A percentile compares a stretch with the other conserved stretches of the same genome.
phyloP scores from a whole-genome alignment of 2,113 vertebrate species.

The Anas platyrhynchos region DNA sequence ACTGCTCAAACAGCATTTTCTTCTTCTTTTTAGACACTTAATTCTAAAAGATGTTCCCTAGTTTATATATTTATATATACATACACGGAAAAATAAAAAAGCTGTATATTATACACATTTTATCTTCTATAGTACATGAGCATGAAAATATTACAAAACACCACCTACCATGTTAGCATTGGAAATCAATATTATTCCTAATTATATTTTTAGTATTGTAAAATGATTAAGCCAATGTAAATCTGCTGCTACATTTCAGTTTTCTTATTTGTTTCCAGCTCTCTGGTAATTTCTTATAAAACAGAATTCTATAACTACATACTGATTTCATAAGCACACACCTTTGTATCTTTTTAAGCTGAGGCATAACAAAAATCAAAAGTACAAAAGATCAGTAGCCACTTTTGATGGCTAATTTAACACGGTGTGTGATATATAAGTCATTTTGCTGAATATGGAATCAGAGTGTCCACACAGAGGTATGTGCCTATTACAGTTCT shows the following conservation, averaged over 20 bases:
- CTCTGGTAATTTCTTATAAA: background rate
- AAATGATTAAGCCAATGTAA: background rate
- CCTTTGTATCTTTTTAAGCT: rapidly evolving
- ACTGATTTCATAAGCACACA: background rate
- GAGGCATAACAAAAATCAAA: background rate
- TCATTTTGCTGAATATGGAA: background rate
- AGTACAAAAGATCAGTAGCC: background rate
- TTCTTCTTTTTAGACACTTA: background rate
- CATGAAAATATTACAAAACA: background rate
- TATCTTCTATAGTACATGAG: too few relatives aligned
- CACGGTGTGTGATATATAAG: background rate
- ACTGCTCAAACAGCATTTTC: background rate
- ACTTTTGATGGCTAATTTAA: background rate
- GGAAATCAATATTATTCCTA: background rate
- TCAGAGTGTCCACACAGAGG: background rate
- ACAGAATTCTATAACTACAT: background rate
- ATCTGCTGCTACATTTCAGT: background rate
- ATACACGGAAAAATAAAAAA: background rate
- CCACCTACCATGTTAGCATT: background rate
- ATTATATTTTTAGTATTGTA: background rate
- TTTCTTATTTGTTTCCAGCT: background rate
- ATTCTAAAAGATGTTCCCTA: background rate
- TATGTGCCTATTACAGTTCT: background rate
- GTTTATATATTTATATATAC: background rate
- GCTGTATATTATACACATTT: background rate